Base-by-base conservation (phyloP, 2,888 invertebrate genomes). In the Carcina quercana region DNA sequence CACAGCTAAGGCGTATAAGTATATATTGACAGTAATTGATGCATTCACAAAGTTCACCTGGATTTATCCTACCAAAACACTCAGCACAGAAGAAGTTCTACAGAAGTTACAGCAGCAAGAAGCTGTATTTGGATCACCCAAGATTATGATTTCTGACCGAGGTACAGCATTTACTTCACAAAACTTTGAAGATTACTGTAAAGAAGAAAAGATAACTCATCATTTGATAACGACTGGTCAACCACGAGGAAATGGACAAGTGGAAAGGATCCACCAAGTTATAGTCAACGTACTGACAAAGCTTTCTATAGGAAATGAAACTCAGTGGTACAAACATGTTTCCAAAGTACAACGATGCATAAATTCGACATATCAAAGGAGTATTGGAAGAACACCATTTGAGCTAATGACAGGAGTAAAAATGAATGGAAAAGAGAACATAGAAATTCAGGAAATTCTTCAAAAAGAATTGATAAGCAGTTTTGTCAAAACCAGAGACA, bases 1-100 rank as follows among this genome's bases (percentile, higher is more conserved):
- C 1, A 62, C 59, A 5, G 38, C 43, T n/a, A 58, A 59, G 32
- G 28, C 37, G 5, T 59, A 59, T 25, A 53, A 57, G 10, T 41
- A 65, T 28, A 54, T 71, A 3, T 41, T 68, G 3, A 51, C 50
- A 0, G 45, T 62, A 3, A 38, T 63, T 0, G 62, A 69, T 25
- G 50, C 35, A 0, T 64, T 55, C 26, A 55, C 58, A 0, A 65
- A 63, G 32, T 64, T 61, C 43, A 43, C 41, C 1, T 65, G 63
- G 57, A 28, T 62, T 0, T 62, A 51, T 26, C 57, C 59, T 8
- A 45, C 48, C 2, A 62, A 64, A 28, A 42, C 54, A 3, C 41
- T 47, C n/a, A 42, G 46, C 0, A 36, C 61, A 2, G 43, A 46
- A 13, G 62, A 72, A 30, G 53, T 45, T 0, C 25, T 69, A 5